phyloP scores from a whole-genome alignment of 2,113 vertebrate species.

The Caranx ignobilis region DNA sequence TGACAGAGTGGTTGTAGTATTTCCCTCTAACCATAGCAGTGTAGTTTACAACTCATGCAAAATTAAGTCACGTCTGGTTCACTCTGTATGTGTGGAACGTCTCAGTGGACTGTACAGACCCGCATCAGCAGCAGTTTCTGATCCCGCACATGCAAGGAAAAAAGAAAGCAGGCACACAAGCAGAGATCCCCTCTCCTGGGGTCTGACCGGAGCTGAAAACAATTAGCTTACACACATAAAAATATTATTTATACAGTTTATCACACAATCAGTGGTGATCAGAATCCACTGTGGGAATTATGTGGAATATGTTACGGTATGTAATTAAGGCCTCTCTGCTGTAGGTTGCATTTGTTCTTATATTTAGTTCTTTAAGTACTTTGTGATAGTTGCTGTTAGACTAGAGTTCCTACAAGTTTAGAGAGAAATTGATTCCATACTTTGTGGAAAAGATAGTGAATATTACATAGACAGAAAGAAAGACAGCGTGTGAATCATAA shows the following conservation, averaged over 20 bases:
- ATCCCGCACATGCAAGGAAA: neutral
- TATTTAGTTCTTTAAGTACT: no score
- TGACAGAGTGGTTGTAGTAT: neutral
- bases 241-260: neutral
- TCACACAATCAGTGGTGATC: neutral
- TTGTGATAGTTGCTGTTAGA: neutral
- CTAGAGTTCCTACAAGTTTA: no score
- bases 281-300: neutral
- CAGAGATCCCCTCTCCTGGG: neutral
- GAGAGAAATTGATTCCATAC: no score
- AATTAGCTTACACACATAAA: neutral
- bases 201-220: neutral
- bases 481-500: constrained; percentile 24
- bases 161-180: no score
- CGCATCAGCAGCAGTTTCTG: neutral
- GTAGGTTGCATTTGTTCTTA: neutral
- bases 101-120: constrained; percentile 3
- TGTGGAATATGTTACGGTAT: neutral
- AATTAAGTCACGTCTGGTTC: constrained; percentile 14
- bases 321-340: no score
- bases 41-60: neutral
- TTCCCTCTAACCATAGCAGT: neutral
- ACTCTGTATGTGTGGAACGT: neutral
- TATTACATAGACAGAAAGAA: neutral
- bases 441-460: no score